Evolutionary conservation across 2,797 vertebrate genomes (phyloP).

Genomic region (Eutrigla gurnardus): DNA sequence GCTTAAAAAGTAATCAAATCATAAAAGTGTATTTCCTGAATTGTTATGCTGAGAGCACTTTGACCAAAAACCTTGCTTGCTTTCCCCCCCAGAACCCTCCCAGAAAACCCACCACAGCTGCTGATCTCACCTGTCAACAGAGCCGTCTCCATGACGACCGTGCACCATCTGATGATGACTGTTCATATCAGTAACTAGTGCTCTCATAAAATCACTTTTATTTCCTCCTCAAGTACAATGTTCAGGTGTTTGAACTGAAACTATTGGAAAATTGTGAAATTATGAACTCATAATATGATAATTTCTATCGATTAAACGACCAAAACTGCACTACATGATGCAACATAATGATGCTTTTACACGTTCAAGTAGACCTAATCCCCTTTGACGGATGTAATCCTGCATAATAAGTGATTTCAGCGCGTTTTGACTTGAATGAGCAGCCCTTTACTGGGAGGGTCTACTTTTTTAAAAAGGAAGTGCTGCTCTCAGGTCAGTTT

Average conservation of each 20-base stretch:
- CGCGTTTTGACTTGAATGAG: not conserved
- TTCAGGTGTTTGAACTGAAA: not conserved
- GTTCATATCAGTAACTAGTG: not conserved
- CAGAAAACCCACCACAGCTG: not conserved
- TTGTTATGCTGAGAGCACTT: no score
- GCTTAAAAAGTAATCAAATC: not conserved
- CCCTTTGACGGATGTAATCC: not conserved
- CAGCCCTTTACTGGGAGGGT: not conserved
- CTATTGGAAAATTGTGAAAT: not conserved
- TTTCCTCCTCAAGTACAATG: no score
- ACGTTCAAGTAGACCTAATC: not conserved
- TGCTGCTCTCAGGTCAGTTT: conserved; percentile 2
- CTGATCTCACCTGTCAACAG: not conserved
- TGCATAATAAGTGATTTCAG: not conserved
- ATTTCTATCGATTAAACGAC: not conserved
- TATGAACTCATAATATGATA: not conserved
- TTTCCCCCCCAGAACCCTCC: no score
- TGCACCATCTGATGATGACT: not conserved
- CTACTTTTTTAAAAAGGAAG: no score
- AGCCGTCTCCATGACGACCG: not conserved
- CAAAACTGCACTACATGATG: not conserved
- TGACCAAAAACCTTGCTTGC: not conserved
- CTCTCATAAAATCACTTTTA: no score
- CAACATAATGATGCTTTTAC: not conserved
- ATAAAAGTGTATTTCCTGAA: not conserved